Base-by-base conservation (phyloP, 2,113 vertebrate species). In the Guaruba guarouba region DNA sequence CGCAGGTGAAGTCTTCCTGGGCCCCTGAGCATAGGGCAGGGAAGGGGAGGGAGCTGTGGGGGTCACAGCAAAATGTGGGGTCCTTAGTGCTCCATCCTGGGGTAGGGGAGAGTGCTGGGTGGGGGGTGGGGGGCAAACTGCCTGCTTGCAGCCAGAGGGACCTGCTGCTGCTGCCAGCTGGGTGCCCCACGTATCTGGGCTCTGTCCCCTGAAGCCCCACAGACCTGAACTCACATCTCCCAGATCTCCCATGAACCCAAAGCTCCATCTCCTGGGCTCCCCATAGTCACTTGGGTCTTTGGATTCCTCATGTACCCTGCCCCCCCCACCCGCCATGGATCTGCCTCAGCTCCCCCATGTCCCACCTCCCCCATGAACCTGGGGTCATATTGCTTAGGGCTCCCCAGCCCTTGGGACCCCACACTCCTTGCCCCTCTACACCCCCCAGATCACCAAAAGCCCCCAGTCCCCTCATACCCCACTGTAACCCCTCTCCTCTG, bases 131-230 rank as follows among this genome's bases (percentile, higher is more conserved):
- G n/a, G 39, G 5, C 4, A 78, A 43, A 66, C 37, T 62, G 27
- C 13, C 8, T 46, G 33, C 63, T 57, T 88, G 46, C 55, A 67
- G 29, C 22, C 9, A 3, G 39, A 29, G 39, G n/a, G 33, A 66
- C 31, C 7, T 63, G 18, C 64, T 86, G 55, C 54, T 66, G 23
- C 83, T 77, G 62, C 69, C 77, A 59, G 48, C 46, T 80, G 46
- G 14, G 51, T 27, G 48, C n/a, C 67, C 28, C 51, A 59, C 0
- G 0, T 28, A 33, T 16, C 22, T 0, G 0, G 17, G 15, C 49
- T 57, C 18, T 8, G 5, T 68, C 3, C 17, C 29, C 27, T 24
- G 24, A 4, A 52, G 22, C 6, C 29, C 39, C 18, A 63, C 18
- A 11, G 67, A 85, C 13, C 35, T 24, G 37, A 63, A 87, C 23